Conservation (phyloP, 2,888 invertebrate genomes). For the Cryptophagus acutangulus region DNA sequence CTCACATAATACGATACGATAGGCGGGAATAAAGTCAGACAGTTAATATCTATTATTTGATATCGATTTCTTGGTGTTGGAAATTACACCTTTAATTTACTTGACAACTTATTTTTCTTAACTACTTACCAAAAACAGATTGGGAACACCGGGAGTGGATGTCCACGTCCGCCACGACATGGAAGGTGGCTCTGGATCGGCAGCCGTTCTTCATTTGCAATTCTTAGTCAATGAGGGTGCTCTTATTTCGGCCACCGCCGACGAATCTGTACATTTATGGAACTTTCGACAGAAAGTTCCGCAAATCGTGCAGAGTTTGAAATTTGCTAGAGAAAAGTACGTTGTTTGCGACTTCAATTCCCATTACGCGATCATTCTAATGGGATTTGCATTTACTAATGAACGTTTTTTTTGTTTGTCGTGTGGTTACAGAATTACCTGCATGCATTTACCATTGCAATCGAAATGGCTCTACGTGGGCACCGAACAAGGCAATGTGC, state of each 20-base stretch:
- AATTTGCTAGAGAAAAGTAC: constrained; percentile 94
- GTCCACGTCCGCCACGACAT: constrained; percentile 84
- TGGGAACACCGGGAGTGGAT: constrained; percentile 97
- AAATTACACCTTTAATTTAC: too few species aligned
- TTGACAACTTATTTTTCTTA: too few species aligned
- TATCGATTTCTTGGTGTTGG: too few species aligned
- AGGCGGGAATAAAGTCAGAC: too few species aligned
- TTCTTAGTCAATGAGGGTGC: constrained; percentile 98
- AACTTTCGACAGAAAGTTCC: constrained; percentile 92
- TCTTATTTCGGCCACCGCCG: constrained; percentile 90
- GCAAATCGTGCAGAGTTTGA: constrained; percentile 92
- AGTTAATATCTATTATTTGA: too few species aligned
- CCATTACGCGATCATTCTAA: background rate
- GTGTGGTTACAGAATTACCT: constrained; percentile 73
- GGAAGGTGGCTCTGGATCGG: constrained; percentile 50
- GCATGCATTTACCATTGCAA: constrained; percentile 90
- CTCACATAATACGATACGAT: too few species aligned
- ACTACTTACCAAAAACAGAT: constrained; percentile 55
- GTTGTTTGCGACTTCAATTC: too few species aligned
- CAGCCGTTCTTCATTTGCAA: constrained; percentile 83
- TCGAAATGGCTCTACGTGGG: constrained; percentile 99
- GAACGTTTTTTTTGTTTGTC: too few species aligned
- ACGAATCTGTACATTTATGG: constrained; percentile 96
- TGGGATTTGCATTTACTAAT: background rate
- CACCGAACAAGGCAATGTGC: constrained; percentile 96